Evolutionary conservation across 1,140 invertebrate genomes (phyloP).

Genomic region (Bombus impatiens): DNA sequence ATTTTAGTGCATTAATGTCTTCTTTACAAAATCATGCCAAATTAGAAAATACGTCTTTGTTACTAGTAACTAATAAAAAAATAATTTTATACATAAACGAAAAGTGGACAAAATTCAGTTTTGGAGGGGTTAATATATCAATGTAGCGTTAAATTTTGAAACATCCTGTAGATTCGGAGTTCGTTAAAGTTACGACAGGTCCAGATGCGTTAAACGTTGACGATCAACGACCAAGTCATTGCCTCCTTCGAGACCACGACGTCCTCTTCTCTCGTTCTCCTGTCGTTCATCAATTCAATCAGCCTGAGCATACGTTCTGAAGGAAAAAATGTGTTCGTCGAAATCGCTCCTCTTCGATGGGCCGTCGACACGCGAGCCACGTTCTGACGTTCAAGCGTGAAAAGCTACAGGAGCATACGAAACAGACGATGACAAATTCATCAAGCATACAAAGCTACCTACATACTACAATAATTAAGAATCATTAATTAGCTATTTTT

Average conservation of each 20-base stretch:
- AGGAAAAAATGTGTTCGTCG: not conserved
- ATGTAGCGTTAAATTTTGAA: not conserved
- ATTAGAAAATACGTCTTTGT: not conserved
- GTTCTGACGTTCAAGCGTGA: conserved; percentile 14
- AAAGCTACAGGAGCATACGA: conserved; percentile 6
- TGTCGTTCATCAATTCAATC: conserved; percentile 7
- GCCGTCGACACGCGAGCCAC: conserved; percentile 29
- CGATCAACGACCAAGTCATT: conserved; percentile 28
- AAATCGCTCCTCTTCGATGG: conserved; percentile 52
- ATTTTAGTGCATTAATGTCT: not conserved
- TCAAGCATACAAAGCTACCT: not conserved
- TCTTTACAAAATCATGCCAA: not conserved
- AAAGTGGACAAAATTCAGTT: not conserved
- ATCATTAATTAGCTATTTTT: not conserved
- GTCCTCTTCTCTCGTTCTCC: conserved; percentile 3
- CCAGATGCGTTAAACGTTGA: not conserved
- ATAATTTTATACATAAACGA: not conserved
- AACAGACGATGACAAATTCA: conserved; percentile 2
- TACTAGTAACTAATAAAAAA: not conserved
- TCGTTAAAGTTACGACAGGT: not conserved
- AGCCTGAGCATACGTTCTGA: not conserved
- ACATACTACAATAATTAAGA: not conserved
- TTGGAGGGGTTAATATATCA: not conserved
- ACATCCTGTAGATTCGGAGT: conserved; percentile 6
- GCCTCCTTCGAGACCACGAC: conserved; percentile 3